Evolutionary conservation across 2,113 vertebrate genomes (phyloP), one percentile per base, ranked within the genome.

Genomic region (Typhlomys cinereus): DNA sequence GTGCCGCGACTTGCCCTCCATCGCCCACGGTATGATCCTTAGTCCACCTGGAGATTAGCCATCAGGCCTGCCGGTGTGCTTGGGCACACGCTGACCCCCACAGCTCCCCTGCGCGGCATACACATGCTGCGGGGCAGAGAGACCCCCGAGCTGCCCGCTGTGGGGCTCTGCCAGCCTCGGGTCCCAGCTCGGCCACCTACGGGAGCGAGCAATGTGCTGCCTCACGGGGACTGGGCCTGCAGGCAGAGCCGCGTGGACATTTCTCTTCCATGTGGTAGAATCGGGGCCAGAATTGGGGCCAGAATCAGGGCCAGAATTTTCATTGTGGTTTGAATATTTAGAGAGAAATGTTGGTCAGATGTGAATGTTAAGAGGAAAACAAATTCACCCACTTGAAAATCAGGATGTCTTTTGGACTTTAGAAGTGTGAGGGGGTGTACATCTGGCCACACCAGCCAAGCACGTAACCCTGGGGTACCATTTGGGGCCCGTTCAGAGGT

Each of bases 401-500:
- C n/a, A 25, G n/a, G 46, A 8, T 81, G 41, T 46, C 36, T 59
- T 82, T 20, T 83, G 52, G 46, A 76, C 59, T 64, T 69, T 81
- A 80, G 69, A 80, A 84, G 76, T 73, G 61, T n/a, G 48, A 36
- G 79, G 34, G 44, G 36, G 79, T 80, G 71, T 7, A 23, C 31
- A 71, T 9, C 71, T n/a, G n/a, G n/a, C 34, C 31, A 54, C 34
- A 66, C 83, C 41, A 79, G 79, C 82, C 3, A 31, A 67, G 20
- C 17, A 7, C 57, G 52, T 59, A 80, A 86, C 91, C 75, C 85
- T 76, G 54, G 76, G 83, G 74, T 92, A 89, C 71, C 71, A 46
- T 96, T 89, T 94, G 93, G 84, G 82, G 81, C 73, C 46, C n/a
- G 74, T 94, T 64, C 76, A 44, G 48, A 92, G 62, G 66, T 44